These are phyloP conservation scores for Prenolepis imparis DNA, from an alignment of 2,888 invertebrate genomes.

Conservation along the genomic window DNA sequence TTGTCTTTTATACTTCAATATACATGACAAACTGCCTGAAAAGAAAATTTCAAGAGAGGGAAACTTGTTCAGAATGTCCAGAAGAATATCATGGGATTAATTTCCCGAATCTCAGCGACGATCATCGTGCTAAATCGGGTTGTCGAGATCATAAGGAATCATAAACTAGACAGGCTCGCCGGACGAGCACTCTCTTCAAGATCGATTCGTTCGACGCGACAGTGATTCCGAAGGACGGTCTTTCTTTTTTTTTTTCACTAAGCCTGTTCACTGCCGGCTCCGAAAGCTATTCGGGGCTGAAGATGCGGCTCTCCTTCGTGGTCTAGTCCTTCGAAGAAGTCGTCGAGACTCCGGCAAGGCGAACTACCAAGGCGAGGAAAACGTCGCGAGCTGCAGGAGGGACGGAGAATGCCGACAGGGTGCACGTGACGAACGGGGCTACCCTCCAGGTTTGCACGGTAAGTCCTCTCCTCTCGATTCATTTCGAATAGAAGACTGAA, in stretches of 20 bases:
- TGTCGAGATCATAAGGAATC: background rate
- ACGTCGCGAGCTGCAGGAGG: conserved; percentile 55
- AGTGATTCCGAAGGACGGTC: conserved; percentile 26
- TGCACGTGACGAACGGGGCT: conserved; percentile 81
- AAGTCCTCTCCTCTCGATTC: conserved; percentile 55
- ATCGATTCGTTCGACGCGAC: background rate
- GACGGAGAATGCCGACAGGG: conserved; percentile 76
- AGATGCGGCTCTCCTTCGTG: conserved; percentile 20
- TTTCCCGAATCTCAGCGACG: background rate
- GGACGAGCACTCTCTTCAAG: background rate
- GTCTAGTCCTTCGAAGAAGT: conserved; percentile 9
- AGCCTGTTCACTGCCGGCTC: conserved; percentile 29
- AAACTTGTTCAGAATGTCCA: conserved; percentile 6
- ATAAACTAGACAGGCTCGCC: background rate
- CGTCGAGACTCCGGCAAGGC: conserved; percentile 25
- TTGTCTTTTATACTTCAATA: conserved; percentile 36
- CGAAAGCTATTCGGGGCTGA: background rate
- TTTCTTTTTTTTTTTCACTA: background rate
- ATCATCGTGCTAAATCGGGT: background rate
- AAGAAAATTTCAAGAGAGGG: background rate
- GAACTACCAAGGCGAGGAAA: conserved; percentile 55
- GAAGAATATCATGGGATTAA: conserved; percentile 11
- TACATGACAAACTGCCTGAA: background rate
- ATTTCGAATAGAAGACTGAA: conserved; percentile 18
- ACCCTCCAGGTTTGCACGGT: conserved; percentile 79